A percentile compares a stretch with the other conserved stretches of the same genome.
These are phyloP conservation scores for Slavum lentiscoides DNA, from an alignment of 2,888 invertebrate genomes.

Conservation along the genomic window DNA sequence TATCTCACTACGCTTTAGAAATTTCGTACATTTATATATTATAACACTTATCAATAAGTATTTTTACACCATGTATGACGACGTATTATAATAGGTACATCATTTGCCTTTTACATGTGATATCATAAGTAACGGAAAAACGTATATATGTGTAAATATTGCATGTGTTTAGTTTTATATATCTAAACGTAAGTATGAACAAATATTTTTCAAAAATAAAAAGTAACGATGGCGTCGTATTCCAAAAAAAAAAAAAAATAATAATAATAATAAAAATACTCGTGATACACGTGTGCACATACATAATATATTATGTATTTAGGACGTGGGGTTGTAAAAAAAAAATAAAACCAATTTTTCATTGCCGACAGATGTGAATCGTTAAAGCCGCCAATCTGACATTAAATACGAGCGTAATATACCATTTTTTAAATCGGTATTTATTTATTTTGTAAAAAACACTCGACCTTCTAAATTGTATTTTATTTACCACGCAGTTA, in stretches of 20 bases:
- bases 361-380: background rate
- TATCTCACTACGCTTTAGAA: no score
- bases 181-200: no score
- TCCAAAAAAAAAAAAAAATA: background rate
- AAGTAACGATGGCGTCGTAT: background rate
- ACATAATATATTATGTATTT: background rate
- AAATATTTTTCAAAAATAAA: background rate
- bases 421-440: background rate
- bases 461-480: background rate
- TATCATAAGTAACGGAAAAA: no score
- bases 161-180: no score
- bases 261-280: no score
- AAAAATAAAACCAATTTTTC: constrained; percentile 21
- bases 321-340: background rate
- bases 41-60: no score
- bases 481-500: background rate
- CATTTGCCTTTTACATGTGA: no score
- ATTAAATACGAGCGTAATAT: constrained; percentile 4
- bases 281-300: no score
- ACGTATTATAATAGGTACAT: no score
- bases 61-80: no score
- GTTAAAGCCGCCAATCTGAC: background rate
- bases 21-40: no score
- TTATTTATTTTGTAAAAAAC: background rate
- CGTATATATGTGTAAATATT: no score